Percentiles rank a stretch among this genome's conserved stretches.
Evolutionary conservation across 2,797 vertebrate genomes (phyloP).

Genomic region (Allenopithecus nigroviridis): DNA sequence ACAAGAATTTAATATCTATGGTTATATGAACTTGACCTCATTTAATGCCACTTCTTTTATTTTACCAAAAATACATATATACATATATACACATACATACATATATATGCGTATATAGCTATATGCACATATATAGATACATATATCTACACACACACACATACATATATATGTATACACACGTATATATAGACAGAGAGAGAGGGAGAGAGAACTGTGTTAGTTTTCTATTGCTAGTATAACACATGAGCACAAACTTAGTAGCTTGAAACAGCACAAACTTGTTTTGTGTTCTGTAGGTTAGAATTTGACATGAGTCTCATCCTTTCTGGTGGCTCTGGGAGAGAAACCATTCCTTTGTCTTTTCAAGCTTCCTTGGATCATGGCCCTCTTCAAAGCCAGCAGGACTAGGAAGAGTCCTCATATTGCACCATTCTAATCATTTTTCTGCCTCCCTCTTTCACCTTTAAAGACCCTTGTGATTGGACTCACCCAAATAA

Average conservation of each 20-base stretch:
- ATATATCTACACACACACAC: too few species aligned
- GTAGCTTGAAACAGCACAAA: neutral
- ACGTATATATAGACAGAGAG: accelerated
- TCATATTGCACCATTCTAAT: neutral
- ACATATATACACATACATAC: too few species aligned
- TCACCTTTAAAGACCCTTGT: neutral
- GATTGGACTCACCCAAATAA: neutral
- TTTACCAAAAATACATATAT: neutral
- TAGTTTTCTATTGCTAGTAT: neutral
- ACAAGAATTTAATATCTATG: neutral
- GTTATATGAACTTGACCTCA: neutral
- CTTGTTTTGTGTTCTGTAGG: neutral
- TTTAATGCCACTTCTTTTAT: neutral
- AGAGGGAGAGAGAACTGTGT: neutral
- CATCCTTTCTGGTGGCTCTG: neutral
- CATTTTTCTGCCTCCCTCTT: neutral
- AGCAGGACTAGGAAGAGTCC: neutral
- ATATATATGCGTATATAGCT: too few species aligned
- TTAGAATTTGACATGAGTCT: neutral
- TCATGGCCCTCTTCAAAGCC: neutral
- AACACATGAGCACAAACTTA: neutral
- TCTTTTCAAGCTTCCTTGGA: neutral
- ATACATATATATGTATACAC: neutral
- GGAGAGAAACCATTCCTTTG: neutral
- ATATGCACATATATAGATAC: too few species aligned